Conservation (phyloP, 2,888 invertebrate species). For the Disparrhopalites patrizii region DNA sequence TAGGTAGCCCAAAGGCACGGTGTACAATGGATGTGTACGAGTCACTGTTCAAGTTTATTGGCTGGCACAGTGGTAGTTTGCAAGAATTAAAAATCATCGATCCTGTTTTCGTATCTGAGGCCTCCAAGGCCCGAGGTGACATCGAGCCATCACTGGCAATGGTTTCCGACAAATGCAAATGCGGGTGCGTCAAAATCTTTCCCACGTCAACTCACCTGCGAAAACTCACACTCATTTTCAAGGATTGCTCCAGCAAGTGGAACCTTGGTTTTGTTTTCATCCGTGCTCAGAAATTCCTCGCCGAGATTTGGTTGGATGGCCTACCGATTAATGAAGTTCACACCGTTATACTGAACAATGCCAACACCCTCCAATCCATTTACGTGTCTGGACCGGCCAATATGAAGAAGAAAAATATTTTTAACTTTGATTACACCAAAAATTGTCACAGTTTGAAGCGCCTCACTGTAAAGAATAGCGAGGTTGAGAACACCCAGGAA, state of each 20-base stretch:
- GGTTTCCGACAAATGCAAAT: not conserved
- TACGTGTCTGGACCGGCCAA: not conserved
- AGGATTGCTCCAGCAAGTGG: slow-evolving; percentile 5
- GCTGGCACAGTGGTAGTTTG: not conserved
- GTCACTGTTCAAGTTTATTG: slow-evolving; percentile 21
- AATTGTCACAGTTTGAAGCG: not conserved
- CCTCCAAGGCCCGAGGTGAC: slow-evolving; percentile 3
- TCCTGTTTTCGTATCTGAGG: slow-evolving; percentile 6
- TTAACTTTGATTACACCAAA: slow-evolving; percentile 13
- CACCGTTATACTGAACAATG: slow-evolving; percentile 12
- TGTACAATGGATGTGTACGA: slow-evolving; percentile 3
- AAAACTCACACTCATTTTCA: slow-evolving; percentile 4
- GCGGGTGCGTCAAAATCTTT: slow-evolving; percentile 2
- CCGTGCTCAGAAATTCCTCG: slow-evolving; percentile 9
- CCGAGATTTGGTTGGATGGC: slow-evolving; percentile 10
- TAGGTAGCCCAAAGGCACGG: slow-evolving; percentile 1
- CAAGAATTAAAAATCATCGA: slow-evolving; percentile 6
- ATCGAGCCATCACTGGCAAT: not conserved
- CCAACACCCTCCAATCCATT: not conserved
- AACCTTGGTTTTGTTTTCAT: slow-evolving; percentile 16
- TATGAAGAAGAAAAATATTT: not conserved
- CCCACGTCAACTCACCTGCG: not conserved
- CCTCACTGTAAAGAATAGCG: slow-evolving; percentile 1
- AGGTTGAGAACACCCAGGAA: slow-evolving; percentile 10
- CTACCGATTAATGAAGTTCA: slow-evolving; percentile 15